These are phyloP conservation scores for Melanocharis versteri DNA, from an alignment of 2,113 vertebrate genomes.

Conservation along the genomic window DNA sequence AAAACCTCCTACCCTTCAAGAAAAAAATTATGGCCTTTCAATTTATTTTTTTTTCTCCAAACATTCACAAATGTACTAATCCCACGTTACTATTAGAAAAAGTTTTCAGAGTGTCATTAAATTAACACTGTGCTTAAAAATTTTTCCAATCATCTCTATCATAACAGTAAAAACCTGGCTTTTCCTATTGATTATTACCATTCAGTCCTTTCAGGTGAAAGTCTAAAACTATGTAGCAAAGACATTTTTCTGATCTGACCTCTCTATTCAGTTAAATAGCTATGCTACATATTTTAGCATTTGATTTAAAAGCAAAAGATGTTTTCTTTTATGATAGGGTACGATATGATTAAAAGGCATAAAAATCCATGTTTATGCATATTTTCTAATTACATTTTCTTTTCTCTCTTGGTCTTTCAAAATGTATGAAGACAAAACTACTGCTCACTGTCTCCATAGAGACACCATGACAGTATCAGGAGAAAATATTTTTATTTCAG, in stretches of 20 bases:
- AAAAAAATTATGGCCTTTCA: neutral
- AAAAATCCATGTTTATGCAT: neutral
- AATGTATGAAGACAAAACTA: slow-evolving; percentile 30
- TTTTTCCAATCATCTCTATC: neutral
- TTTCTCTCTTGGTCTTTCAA: neutral
- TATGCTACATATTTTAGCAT: neutral
- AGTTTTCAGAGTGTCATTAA: neutral
- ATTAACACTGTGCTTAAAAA: neutral
- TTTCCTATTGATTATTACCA: neutral
- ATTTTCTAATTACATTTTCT: neutral
- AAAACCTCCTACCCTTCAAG: neutral
- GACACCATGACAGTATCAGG: slow-evolving; percentile 24
- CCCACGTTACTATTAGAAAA: neutral
- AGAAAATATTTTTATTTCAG: slow-evolving; percentile 57
- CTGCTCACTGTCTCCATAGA: slow-evolving; percentile 34
- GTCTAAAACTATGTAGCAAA: neutral
- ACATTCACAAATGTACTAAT: neutral
- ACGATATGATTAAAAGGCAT: neutral
- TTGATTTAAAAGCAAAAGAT: neutral
- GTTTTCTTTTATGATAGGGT: neutral
- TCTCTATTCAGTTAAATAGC: neutral
- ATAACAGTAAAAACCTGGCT: neutral
- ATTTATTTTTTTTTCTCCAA: neutral
- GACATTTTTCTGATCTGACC: neutral
- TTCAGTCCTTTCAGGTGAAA: neutral